Percentiles rank a stretch among this genome's conserved stretches.
Evolutionary conservation across 2,113 vertebrate species (phyloP).

Genomic region (Syngnathus floridae): DNA sequence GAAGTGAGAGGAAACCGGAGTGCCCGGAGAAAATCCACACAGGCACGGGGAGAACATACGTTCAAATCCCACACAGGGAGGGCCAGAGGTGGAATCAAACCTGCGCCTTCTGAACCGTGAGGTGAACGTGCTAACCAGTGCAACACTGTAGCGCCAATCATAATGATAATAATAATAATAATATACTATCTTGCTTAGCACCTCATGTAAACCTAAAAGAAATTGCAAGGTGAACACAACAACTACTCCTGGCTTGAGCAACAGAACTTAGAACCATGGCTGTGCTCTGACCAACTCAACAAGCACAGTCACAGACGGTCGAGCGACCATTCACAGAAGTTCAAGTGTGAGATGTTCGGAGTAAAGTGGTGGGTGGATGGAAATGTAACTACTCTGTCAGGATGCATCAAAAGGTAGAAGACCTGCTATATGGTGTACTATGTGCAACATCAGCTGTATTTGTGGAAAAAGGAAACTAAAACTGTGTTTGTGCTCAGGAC

Average conservation of each 20-base stretch:
- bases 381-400: slow-evolving; percentile 37
- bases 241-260: slow-evolving; percentile 7
- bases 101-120: too few relatives aligned
- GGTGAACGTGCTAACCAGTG: too few relatives aligned
- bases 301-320: slow-evolving; percentile 34
- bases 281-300: slow-evolving; percentile 34
- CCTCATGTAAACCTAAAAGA: neutral
- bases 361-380: slow-evolving; percentile 38
- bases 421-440: neutral
- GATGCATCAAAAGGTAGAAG: slow-evolving; percentile 9
- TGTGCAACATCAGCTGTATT: neutral
- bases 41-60: too few relatives aligned
- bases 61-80: too few relatives aligned
- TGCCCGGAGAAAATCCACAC: too few relatives aligned
- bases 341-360: slow-evolving; percentile 44
- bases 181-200: too few relatives aligned
- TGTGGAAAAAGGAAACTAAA: neutral
- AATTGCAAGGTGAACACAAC: slow-evolving; percentile 14
- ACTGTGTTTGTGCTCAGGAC: neutral
- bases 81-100: too few relatives aligned
- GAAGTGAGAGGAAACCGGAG: too few relatives aligned
- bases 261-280: slow-evolving; percentile 19
- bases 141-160: too few relatives aligned
- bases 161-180: too few relatives aligned
- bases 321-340: slow-evolving; percentile 48